Percentiles rank a stretch among this genome's conserved stretches.
These are phyloP conservation scores for Caenorhabditis briggsae DNA, from an alignment of 1,140 invertebrate genomes.

Conservation along the genomic window DNA sequence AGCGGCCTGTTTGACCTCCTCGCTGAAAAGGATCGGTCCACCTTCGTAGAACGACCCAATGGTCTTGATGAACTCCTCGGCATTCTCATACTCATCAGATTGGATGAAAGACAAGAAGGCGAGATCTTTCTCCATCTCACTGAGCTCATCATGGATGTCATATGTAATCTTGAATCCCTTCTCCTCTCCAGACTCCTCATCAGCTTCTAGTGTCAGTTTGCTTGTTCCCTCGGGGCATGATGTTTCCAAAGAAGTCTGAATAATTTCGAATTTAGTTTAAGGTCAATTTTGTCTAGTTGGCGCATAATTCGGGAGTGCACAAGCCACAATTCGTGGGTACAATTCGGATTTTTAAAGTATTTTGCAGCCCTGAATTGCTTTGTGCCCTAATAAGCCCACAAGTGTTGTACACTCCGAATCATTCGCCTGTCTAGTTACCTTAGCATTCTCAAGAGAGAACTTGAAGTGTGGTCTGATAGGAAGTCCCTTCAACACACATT, in stretches of 20 bases:
- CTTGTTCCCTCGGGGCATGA: slow-evolving; percentile 67
- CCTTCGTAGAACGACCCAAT: slow-evolving; percentile 61
- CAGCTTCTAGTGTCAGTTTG: slow-evolving; percentile 58
- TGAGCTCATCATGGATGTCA: slow-evolving; percentile 75
- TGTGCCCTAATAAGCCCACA: too few relatives aligned
- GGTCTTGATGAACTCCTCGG: slow-evolving; percentile 73
- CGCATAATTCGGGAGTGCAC: too few relatives aligned
- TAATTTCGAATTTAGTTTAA: neutral
- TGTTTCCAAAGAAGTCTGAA: slow-evolving; percentile 71
- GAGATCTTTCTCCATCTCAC: slow-evolving; percentile 77
- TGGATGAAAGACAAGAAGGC: slow-evolving; percentile 76
- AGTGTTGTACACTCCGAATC: neutral
- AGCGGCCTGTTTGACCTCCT: slow-evolving; percentile 51
- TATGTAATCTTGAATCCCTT: slow-evolving; percentile 66
- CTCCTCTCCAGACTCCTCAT: slow-evolving; percentile 63
- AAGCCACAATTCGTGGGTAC: too few relatives aligned
- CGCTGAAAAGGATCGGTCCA: slow-evolving; percentile 47
- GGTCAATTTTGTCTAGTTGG: too few relatives aligned
- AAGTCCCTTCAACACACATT: slow-evolving; percentile 75
- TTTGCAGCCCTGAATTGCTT: too few relatives aligned
- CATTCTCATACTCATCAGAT: slow-evolving; percentile 75
- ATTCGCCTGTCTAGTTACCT: slow-evolving; percentile 55
- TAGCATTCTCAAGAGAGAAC: slow-evolving; percentile 76
- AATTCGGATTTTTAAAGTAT: too few relatives aligned
- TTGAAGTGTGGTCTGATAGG: slow-evolving; percentile 75